Evolutionary conservation across 2,888 invertebrate genomes (phyloP), one percentile per base, ranked within the genome.

Genomic region (Sycophila texana): DNA sequence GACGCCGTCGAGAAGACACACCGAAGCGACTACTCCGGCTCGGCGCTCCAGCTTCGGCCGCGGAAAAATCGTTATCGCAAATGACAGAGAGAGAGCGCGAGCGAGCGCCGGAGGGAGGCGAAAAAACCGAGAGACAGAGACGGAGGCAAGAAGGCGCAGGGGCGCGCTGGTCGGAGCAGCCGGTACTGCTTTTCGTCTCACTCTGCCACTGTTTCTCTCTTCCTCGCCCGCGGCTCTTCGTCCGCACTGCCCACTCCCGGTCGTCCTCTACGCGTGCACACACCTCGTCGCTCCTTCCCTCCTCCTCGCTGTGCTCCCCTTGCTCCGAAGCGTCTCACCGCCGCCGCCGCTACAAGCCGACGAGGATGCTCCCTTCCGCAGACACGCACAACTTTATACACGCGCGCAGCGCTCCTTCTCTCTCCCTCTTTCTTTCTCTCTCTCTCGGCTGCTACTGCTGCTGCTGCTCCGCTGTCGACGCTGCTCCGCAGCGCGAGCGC

Each of bases 181-280:
- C 85, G 84, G 85, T 84, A 86, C 85, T 89, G 88, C 79, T 84
- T 75, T 88, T 86, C 70, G 89, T 30, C 30, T 26, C 61, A 61
- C 63, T 63, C 63, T 61, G 61, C 84, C 84, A 84, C 84, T 84
- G 82, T 82, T 57, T 71, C 72, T 39, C 22, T 57, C 26, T 49
- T 12, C 39, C n/a, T 53, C 5, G 26, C 39, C 10, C 30, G 30
- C 39, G n/a, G 30, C 63, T 30, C 63, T 18, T 39, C 63, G 53
- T 88, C 83, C 89, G 90, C 83, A 83, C 78, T 81, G 72, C 58
- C 84, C 84, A 85, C 84, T 84, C 82, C 82, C 55, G 73, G 20
- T 80, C 70, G 65, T 66, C 77, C 70, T 63, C 63, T 67, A 39
- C 55, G n/a, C 55, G 53, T 57, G 63, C 65, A 71, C 65, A 71